Conservation (phyloP, 1,140 invertebrate species). For the Microplitis mediator region DNA sequence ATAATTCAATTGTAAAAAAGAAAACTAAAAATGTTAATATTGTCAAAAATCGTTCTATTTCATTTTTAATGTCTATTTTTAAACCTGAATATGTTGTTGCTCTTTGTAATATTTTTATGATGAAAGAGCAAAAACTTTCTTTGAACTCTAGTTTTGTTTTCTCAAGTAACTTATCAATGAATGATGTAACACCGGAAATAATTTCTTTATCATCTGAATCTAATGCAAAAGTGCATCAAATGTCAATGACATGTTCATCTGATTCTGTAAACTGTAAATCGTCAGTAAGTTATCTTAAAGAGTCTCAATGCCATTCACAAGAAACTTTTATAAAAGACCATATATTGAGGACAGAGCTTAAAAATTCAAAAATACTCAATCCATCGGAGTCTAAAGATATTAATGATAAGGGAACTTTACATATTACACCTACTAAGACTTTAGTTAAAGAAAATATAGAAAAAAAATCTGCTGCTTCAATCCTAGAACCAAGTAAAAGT, state of each 20-base stretch:
- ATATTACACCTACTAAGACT: slow-evolving; percentile 55
- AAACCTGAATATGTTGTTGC: slow-evolving; percentile 72
- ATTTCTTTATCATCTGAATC: neutral
- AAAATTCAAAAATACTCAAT: neutral
- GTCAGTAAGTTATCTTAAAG: slow-evolving; percentile 16
- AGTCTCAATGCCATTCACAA: neutral
- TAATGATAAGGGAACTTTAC: slow-evolving; percentile 38
- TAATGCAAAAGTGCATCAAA: neutral
- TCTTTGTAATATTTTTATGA: slow-evolving; percentile 75
- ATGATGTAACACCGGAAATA: slow-evolving; percentile 2
- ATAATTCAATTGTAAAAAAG: neutral
- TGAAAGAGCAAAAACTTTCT: slow-evolving; percentile 71
- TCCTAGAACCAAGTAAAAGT: slow-evolving; percentile 44
- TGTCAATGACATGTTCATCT: neutral
- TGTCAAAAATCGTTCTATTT: slow-evolving; percentile 38
- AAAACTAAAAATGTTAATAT: slow-evolving; percentile 38
- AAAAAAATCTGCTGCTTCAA: slow-evolving; percentile 35
- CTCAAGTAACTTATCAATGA: slow-evolving; percentile 24
- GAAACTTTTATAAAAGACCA: neutral
- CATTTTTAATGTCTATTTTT: slow-evolving; percentile 68
- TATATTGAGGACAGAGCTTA: neutral
- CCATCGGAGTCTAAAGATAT: slow-evolving; percentile 7
- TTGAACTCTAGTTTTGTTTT: slow-evolving; percentile 65
- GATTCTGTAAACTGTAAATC: neutral
- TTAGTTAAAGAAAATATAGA: slow-evolving; percentile 43